phyloP scores from a whole-genome alignment of 2,113 vertebrate species.

The Oncorhynchus nerka region DNA sequence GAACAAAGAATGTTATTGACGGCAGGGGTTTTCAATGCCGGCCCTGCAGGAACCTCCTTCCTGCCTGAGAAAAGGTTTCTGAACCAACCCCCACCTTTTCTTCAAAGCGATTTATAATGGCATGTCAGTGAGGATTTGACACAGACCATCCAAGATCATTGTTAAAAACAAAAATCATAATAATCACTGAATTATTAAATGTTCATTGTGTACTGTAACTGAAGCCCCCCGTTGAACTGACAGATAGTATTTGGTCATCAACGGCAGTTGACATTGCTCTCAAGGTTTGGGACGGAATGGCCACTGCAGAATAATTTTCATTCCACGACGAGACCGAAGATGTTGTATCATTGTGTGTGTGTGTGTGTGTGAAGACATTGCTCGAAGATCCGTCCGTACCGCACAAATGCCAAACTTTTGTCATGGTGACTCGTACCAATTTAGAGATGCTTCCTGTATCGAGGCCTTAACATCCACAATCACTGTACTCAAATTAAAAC shows the following conservation, averaged over 20 bases:
- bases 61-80: too few relatives aligned
- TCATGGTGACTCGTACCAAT: constrained; percentile 66
- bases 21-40: background rate
- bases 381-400: constrained; percentile 69
- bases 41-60: background rate
- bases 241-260: background rate
- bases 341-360: background rate
- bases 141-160: background rate
- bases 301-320: constrained; percentile 4
- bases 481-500: constrained; percentile 62
- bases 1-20: constrained; percentile 11
- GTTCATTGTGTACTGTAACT: constrained; percentile 52
- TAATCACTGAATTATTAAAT: background rate
- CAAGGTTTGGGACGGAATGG: constrained; percentile 8
- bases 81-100: background rate
- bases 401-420: constrained; percentile 40
- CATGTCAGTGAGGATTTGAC: background rate
- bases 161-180: background rate
- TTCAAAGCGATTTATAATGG: background rate
- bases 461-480: constrained; percentile 65
- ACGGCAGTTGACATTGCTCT: background rate
- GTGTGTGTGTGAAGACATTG: background rate
- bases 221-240: background rate
- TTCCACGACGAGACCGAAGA: constrained; percentile 17
- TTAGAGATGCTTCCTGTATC: constrained; percentile 35